A percentile compares a stretch with the other conserved stretches of the same genome.
These are phyloP conservation scores for Habrosyne pyritoides DNA, from an alignment of 2,888 invertebrate genomes.

Conservation along the genomic window DNA sequence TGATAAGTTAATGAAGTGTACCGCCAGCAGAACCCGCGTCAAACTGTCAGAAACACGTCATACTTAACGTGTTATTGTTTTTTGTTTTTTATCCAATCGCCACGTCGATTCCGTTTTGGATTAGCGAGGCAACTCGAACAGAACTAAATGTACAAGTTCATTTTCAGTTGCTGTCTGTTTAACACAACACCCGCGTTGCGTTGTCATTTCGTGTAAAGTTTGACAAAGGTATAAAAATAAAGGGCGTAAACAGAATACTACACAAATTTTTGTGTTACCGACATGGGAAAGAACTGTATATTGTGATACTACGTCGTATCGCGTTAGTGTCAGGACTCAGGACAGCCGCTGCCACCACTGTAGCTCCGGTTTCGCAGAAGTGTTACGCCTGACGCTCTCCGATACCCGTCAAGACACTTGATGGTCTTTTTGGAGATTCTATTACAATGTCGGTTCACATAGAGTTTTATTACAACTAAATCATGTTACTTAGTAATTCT, in stretches of 20 bases:
- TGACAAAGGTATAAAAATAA: constrained; percentile 66
- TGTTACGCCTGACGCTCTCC: constrained; percentile 73
- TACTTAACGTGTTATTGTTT: constrained; percentile 61
- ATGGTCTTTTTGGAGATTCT: constrained; percentile 46
- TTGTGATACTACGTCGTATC: constrained; percentile 73
- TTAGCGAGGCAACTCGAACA: constrained; percentile 37
- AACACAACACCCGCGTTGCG: constrained; percentile 34
- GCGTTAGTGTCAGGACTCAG: constrained; percentile 59
- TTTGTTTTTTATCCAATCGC: constrained; percentile 54
- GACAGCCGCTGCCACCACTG: constrained; percentile 30
- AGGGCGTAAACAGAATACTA: constrained; percentile 75
- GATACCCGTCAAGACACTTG: constrained; percentile 49
- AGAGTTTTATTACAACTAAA: constrained; percentile 6
- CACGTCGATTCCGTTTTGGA: constrained; percentile 62
- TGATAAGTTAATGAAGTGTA: constrained; percentile 74
- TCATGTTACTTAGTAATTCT: not conserved
- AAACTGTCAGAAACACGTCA: constrained; percentile 78
- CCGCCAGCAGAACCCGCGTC: constrained; percentile 75
- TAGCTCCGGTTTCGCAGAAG: constrained; percentile 77
- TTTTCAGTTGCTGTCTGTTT: constrained; percentile 24
- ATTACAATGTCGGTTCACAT: constrained; percentile 18
- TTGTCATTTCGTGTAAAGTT: constrained; percentile 61
- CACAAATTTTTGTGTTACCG: constrained; percentile 75
- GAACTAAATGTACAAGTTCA: constrained; percentile 32
- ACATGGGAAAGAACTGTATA: constrained; percentile 72